Evolutionary conservation across 2,113 vertebrate species (phyloP).

Genomic region (Empidonax alnorum): DNA sequence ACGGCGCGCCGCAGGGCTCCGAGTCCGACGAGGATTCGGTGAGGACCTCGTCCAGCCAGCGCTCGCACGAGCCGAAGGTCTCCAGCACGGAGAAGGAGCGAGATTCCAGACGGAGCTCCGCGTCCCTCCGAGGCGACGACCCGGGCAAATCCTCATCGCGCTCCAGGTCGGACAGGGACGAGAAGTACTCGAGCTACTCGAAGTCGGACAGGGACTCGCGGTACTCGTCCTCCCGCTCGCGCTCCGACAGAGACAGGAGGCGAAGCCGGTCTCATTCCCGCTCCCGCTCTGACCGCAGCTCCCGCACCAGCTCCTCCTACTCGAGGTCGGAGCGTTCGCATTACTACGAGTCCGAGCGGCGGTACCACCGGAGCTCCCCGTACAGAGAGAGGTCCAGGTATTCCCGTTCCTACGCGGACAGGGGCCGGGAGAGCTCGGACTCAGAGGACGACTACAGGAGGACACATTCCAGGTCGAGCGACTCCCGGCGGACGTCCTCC

Average conservation of each 20-base stretch:
- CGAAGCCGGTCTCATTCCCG: conserved; percentile 89
- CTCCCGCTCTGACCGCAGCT: conserved; percentile 87
- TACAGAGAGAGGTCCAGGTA: conserved; percentile 86
- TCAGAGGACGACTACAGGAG: conserved; percentile 95
- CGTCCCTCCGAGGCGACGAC: conserved; percentile 80
- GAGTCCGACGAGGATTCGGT: conserved; percentile 91
- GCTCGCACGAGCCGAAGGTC: conserved; percentile 85
- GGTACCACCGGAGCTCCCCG: conserved; percentile 89
- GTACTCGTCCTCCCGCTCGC: conserved; percentile 85
- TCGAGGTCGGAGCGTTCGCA: conserved; percentile 90
- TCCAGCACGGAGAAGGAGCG: conserved; percentile 83
- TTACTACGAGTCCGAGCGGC: conserved; percentile 92
- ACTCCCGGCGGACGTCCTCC: conserved; percentile 82
- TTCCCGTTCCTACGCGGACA: conserved; percentile 87
- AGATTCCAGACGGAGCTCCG: conserved; percentile 81
- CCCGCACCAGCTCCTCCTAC: conserved; percentile 84
- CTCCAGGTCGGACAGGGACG: conserved; percentile 85
- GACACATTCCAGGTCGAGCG: conserved; percentile 81
- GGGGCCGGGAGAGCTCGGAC: conserved; percentile 91
- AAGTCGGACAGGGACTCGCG: conserved; percentile 89
- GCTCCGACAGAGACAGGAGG: conserved; percentile 88
- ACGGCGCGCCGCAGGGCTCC: conserved; percentile 77
- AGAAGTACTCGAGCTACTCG: conserved; percentile 87
- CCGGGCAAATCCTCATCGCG: conserved; percentile 78
- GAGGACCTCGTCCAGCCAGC: conserved; percentile 87